phyloP scores from a whole-genome alignment of 2,113 vertebrate genomes.

The Paramormyrops kingsleyae region DNA sequence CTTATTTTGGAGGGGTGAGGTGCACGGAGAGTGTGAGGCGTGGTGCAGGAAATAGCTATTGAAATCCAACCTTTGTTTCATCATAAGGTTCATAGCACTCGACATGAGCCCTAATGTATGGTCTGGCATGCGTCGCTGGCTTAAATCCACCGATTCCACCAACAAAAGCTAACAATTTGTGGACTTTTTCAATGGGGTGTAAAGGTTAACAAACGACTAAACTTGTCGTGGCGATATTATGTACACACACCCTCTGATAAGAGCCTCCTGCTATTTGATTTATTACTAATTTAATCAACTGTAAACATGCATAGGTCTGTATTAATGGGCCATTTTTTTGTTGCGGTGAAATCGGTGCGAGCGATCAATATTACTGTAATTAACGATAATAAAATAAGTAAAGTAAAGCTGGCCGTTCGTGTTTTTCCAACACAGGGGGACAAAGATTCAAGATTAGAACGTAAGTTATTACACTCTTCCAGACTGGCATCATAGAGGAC shows the following conservation, averaged over 20 bases:
- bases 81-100: background rate
- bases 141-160: background rate
- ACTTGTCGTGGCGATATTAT: slow-evolving; percentile 2
- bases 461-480: background rate
- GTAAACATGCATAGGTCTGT: slow-evolving; percentile 13
- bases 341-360: background rate
- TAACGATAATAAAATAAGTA: background rate
- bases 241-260: slow-evolving; percentile 16
- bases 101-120: slow-evolving; percentile 2
- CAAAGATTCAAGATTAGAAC: background rate
- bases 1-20: slow-evolving; percentile 16
- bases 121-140: slow-evolving; percentile 1
- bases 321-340: background rate
- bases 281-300: slow-evolving; percentile 12
- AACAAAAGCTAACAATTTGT: slow-evolving; percentile 18
- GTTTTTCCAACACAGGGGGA: background rate
- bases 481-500: background rate
- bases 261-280: slow-evolving; percentile 5
- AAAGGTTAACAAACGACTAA: slow-evolving; percentile 14
- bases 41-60: slow-evolving; percentile 15
- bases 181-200: background rate
- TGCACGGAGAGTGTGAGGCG: background rate
- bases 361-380: background rate
- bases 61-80: slow-evolving; percentile 17
- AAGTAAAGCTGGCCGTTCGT: background rate